Evolutionary conservation across 2,888 invertebrate species (phyloP).

Genomic region (Aspidiotus destructor): DNA sequence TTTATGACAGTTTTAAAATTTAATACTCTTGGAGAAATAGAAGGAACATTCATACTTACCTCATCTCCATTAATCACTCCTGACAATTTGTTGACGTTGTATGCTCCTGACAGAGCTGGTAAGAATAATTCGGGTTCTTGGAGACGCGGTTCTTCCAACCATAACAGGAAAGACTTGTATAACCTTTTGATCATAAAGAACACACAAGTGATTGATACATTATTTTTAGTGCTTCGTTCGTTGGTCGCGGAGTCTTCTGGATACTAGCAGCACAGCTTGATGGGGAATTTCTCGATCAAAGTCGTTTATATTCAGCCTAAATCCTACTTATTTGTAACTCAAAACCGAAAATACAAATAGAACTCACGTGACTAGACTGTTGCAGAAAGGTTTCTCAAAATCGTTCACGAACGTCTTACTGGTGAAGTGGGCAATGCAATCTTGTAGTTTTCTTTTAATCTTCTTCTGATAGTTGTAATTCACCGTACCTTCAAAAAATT

Average conservation of each 20-base stretch:
- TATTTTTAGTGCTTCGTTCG: no score
- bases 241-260: no score
- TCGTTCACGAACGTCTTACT: conserved; percentile 29
- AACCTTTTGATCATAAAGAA: conserved; percentile 42
- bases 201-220: no score
- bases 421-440: conserved; percentile 47
- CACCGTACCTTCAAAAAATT: conserved; percentile 63
- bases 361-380: conserved; percentile 16
- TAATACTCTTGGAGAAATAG: not conserved
- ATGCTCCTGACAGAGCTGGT: conserved; percentile 62
- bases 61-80: conserved; percentile 52
- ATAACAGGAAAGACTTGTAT: conserved; percentile 56
- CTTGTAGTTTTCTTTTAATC: conserved; percentile 57
- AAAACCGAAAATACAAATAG: conserved; percentile 17
- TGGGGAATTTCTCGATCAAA: no score
- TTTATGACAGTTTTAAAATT: not conserved
- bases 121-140: conserved; percentile 57
- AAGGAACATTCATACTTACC: conserved; percentile 41
- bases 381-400: conserved; percentile 35
- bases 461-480: conserved; percentile 57
- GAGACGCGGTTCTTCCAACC: conserved; percentile 68
- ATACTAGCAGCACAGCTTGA: no score
- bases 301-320: no score
- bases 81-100: conserved; percentile 55
- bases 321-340: no score